A percentile compares a stretch with the other conserved stretches of the same genome.
phyloP scores from a whole-genome alignment of 2,113 vertebrate species.

The Xiphophorus hellerii region DNA sequence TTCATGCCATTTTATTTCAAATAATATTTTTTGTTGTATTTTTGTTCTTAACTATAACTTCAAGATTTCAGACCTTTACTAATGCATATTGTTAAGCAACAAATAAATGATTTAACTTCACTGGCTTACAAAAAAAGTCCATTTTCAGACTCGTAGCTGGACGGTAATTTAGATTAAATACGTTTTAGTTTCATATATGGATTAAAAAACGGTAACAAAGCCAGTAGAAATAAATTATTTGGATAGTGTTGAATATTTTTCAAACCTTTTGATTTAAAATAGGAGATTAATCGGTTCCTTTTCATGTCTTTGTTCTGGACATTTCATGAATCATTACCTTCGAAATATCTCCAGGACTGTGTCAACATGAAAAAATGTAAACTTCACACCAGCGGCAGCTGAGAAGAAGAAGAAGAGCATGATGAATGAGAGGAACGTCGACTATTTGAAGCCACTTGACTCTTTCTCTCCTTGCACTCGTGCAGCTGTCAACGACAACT shows the following conservation, averaged over 20 bases:
- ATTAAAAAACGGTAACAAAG: not conserved
- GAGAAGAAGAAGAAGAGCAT: constrained; percentile 16
- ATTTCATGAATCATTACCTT: not conserved
- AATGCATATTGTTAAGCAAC: not conserved
- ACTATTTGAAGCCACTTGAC: constrained; percentile 87
- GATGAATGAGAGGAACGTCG: constrained; percentile 83
- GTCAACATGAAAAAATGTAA: constrained; percentile 42
- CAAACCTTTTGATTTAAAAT: not conserved
- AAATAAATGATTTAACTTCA: not conserved
- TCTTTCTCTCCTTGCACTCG: constrained; percentile 71
- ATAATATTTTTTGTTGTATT: too few species aligned
- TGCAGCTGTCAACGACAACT: constrained; percentile 96
- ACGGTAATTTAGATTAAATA: not conserved
- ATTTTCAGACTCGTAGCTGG: not conserved
- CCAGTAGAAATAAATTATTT: not conserved
- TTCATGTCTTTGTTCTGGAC: not conserved
- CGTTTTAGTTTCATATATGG: not conserved
- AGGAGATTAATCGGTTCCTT: not conserved
- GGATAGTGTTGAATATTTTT: not conserved
- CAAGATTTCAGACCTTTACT: not conserved
- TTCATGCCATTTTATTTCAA: too few species aligned
- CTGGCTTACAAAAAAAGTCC: not conserved
- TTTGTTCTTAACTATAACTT: not conserved
- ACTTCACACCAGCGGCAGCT: constrained; percentile 36
- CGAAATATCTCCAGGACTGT: constrained; percentile 10